A percentile compares a stretch with the other conserved stretches of the same genome.
phyloP scores from a whole-genome alignment of 1,140 invertebrate species.

The Drosophila nikananu region DNA sequence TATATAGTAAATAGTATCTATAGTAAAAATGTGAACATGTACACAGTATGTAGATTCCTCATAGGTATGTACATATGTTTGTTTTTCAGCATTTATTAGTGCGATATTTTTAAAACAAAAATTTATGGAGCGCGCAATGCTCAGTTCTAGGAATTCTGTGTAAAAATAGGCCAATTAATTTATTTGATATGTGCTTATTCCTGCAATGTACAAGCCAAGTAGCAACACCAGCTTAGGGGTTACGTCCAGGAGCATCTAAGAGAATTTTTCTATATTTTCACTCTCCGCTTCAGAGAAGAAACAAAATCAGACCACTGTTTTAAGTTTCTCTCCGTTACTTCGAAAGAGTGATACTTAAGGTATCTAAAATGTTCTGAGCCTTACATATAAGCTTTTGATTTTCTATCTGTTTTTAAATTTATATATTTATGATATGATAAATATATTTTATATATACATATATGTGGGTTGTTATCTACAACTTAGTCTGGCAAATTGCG shows the following conservation, averaged over 20 bases:
- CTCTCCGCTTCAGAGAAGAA: neutral
- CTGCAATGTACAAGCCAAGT: neutral
- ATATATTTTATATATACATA: too few species aligned
- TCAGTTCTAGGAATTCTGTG: slow-evolving; percentile 3
- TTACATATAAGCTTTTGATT: neutral
- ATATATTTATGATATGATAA: too few species aligned
- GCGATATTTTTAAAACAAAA: slow-evolving; percentile 48
- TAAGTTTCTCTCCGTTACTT: too few species aligned
- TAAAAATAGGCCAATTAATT: neutral
- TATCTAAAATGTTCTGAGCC: too few species aligned
- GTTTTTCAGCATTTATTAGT: slow-evolving; percentile 64
- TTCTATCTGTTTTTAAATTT: slow-evolving; percentile 11
- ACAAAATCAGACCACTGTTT: too few species aligned
- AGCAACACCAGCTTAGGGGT: neutral
- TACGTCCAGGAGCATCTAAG: neutral
- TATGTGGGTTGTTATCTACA: slow-evolving; percentile 26
- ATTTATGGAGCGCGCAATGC: slow-evolving; percentile 38
- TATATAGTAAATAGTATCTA: slow-evolving; percentile 2
- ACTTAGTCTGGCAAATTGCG: neutral
- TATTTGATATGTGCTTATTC: neutral
- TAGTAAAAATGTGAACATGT: slow-evolving; percentile 7
- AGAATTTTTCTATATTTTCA: neutral
- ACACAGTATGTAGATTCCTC: neutral
- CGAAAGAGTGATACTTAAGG: too few species aligned
- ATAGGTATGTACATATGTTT: slow-evolving; percentile 22